phyloP scores from a whole-genome alignment of 2,888 invertebrate species.

The Gryllus longicercus region DNA sequence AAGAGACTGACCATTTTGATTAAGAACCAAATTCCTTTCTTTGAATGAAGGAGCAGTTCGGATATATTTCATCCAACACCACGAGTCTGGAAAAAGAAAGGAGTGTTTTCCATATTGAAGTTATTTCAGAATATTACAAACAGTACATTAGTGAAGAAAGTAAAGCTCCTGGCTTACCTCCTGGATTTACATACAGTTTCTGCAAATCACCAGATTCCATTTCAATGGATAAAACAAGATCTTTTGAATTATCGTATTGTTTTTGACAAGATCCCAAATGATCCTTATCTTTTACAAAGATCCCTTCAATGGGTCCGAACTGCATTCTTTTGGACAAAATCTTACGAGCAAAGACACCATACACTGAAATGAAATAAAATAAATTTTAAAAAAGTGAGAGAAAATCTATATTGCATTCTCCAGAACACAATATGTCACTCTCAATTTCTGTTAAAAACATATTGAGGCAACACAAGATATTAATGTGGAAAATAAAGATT shows the following conservation, averaged over 20 bases:
- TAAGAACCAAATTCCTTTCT: slow-evolving; percentile 68
- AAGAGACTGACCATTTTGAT: slow-evolving; percentile 55
- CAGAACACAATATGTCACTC: neutral
- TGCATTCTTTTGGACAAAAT: slow-evolving; percentile 67
- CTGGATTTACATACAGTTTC: neutral
- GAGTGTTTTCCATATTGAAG: neutral
- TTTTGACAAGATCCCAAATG: neutral
- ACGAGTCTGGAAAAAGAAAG: no score
- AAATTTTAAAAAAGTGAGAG: slow-evolving; percentile 30
- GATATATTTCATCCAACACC: slow-evolving; percentile 80
- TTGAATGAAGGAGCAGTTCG: slow-evolving; percentile 58
- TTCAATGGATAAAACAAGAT: neutral
- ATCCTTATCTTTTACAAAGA: slow-evolving; percentile 45
- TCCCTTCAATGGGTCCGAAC: slow-evolving; percentile 77
- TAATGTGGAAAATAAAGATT: no score
- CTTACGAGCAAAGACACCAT: slow-evolving; percentile 67
- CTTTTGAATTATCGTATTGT: neutral
- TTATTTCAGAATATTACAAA: neutral
- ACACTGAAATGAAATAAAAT: slow-evolving; percentile 40
- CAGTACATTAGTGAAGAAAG: no score
- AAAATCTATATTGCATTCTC: neutral
- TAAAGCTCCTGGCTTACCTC: neutral
- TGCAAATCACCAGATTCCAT: neutral
- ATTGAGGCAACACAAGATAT: no score
- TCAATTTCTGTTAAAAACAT: no score